Evolutionary conservation across 1,140 invertebrate species (phyloP), one percentile per base, ranked within the genome.

Genomic region (Ceratoteleas bidentatus): DNA sequence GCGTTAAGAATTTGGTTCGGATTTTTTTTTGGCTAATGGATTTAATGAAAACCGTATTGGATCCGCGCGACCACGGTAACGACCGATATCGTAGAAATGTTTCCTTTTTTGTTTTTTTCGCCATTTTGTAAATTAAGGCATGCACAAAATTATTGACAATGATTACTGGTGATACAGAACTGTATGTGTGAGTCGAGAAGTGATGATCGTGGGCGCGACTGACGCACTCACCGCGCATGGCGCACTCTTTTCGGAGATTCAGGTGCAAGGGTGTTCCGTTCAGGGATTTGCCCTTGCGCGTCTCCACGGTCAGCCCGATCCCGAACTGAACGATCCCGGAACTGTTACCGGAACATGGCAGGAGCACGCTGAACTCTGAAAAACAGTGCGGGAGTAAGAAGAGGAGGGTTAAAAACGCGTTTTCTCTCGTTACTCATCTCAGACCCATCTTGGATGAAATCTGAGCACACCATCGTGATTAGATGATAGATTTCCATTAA

Each of bases 221-320:
- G 85, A 89, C 87, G 87, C 81, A 92, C 94, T 95, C 94, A 97
- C 96, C 96, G 94, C 95, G 95, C 92, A 96, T 94, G 90, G 95
- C 94, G 93, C 98, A 99, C 94, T 98, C 96, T 94, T 99, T 99
- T 91, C 96, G 95, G 85, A 99, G 93, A 88, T 95, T 95, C 78
- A 99, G 93, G 87, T 96, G 94, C 75, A 99, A 93, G 64, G 98
- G 97, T 85, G 97, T 98, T 84, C 97, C 97, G 86, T 96, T 95
- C 66, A 98, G 91, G 53, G 96, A 94, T 86, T 94, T 81, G 94
- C 95, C 90, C 94, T 95, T 86, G 93, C 93, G 88, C 93, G 88
- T 95, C 90, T 97, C 94, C 77, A 99, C 97, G 75, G 96, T 93
- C 56, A 99, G 92, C 33, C 97, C 96, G 86, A 99, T 96, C 77